Base-by-base conservation (phyloP, 2,888 invertebrate genomes). In the Coenonympha arcania region DNA sequence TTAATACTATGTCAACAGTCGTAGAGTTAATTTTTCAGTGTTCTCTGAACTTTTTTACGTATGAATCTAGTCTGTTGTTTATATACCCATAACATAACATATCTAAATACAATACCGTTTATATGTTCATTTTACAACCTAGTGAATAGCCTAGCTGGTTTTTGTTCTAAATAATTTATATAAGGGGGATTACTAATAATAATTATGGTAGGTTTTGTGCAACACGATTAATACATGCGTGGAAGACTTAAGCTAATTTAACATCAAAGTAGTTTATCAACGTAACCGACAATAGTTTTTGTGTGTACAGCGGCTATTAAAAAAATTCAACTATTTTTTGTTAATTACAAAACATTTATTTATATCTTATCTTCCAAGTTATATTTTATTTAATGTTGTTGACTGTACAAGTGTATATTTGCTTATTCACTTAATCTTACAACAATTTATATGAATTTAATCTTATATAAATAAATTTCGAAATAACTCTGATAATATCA, bases 401-500 rank as follows among this genome's bases (percentile, higher is more conserved):
- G 37, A 44, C 43, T 26, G 33, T 18, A 28, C 30, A 49, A 45
- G 37, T 49, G 30, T 49, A 30, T 60, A 58, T 43, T 50, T 62
- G 52, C 61, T 52, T 57, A 59, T 56, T 51, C 52, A 47, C 39
- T 30, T 57, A 60, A 64, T 56, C 63, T 63, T 65, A 64, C 56
- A 54, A 62, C 62, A 59, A 53, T 53, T 58, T 67, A 65, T 68
- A 64, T 66, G 67, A 67, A 68, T 52, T 69, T 69, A 72, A 20
- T 4, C 69, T 63, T 63, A 70, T 68, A 71, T 60, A 64, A 68
- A 71, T 60, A 65, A 67, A 69, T 71, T 71, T 65, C 71, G 54
- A 73, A 73, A 65, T 68, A 64, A 67, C 60, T 64, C 75, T 69
- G 68, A 69, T 70, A 78, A 75, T 73, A 73, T 73, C 75, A 78